Percentiles rank a stretch among this genome's conserved stretches.
These are phyloP conservation scores for Pseudomyrmex pallidus DNA, from an alignment of 1,140 invertebrate genomes.

Conservation along the genomic window DNA sequence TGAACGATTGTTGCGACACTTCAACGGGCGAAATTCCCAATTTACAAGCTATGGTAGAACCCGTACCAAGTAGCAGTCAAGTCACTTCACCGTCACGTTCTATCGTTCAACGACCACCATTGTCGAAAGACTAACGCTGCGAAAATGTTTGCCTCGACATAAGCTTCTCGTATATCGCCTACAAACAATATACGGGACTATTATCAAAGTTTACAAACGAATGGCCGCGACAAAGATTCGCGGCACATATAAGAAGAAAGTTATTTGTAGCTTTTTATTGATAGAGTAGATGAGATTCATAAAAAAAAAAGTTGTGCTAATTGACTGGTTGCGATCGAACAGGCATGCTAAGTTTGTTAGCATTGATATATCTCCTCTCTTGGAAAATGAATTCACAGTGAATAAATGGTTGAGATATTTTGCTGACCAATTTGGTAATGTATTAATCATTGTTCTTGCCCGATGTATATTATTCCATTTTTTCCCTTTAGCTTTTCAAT, in stretches of 20 bases:
- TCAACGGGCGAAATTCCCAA: constrained; percentile 82
- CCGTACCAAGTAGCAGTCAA: constrained; percentile 75
- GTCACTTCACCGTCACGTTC: constrained; percentile 73
- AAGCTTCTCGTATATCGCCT: neutral
- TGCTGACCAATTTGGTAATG: constrained; percentile 72
- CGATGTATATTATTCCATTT: constrained; percentile 12
- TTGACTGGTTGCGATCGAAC: constrained; percentile 70
- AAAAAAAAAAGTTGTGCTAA: constrained; percentile 66
- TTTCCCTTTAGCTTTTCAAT: neutral
- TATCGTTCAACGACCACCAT: constrained; percentile 58
- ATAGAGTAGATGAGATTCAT: constrained; percentile 74
- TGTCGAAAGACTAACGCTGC: constrained; percentile 67
- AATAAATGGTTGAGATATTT: constrained; percentile 81
- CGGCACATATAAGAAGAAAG: constrained; percentile 65
- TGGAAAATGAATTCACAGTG: constrained; percentile 72
- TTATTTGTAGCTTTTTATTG: constrained; percentile 79
- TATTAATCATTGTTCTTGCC: constrained; percentile 31
- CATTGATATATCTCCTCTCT: constrained; percentile 62
- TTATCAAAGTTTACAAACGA: constrained; percentile 39
- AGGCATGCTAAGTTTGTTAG: constrained; percentile 66
- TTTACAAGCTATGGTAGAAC: constrained; percentile 83
- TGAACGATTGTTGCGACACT: constrained; percentile 83
- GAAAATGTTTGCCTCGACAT: constrained; percentile 37
- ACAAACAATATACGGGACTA: constrained; percentile 3
- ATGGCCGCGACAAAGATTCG: constrained; percentile 37